phyloP scores from a whole-genome alignment of 2,113 vertebrate genomes.

The Brachyhypopomus gauderio region DNA sequence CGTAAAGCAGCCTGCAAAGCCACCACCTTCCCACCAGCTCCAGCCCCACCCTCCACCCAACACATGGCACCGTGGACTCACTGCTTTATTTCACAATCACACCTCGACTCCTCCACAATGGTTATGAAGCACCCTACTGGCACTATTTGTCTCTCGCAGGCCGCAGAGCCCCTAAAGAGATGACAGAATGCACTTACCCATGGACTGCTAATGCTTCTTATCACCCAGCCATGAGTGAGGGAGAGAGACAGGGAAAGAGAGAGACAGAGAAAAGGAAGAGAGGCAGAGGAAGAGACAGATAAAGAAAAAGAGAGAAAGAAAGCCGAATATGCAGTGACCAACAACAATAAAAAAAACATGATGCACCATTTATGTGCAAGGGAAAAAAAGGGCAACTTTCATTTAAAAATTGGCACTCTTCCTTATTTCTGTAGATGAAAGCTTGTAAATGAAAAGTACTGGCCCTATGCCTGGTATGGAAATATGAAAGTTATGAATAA shows the following conservation, averaged over 20 bases:
- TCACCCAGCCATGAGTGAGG: slow-evolving; percentile 25
- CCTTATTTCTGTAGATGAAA: slow-evolving; percentile 89
- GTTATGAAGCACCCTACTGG: not conserved
- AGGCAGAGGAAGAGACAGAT: not conserved
- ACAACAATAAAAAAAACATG: slow-evolving; percentile 71
- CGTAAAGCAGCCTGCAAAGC: slow-evolving; percentile 62
- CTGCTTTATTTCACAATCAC: slow-evolving; percentile 50
- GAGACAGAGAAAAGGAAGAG: slow-evolving; percentile 1
- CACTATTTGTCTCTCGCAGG: slow-evolving; percentile 47
- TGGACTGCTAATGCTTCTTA: slow-evolving; percentile 42
- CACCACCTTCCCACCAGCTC: slow-evolving; percentile 56
- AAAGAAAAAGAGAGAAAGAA: not conserved
- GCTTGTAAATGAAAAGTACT: slow-evolving; percentile 96
- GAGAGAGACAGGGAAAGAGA: slow-evolving; percentile 24
- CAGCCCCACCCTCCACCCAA: slow-evolving; percentile 29
- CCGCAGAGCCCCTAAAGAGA: slow-evolving; percentile 42
- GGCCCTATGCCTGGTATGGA: slow-evolving; percentile 90
- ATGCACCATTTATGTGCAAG: slow-evolving; percentile 85
- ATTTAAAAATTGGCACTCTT: slow-evolving; percentile 97
- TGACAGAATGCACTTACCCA: slow-evolving; percentile 44
- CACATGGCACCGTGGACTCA: slow-evolving; percentile 31
- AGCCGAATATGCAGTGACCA: slow-evolving; percentile 64
- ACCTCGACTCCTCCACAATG: slow-evolving; percentile 15
- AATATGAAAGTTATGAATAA: slow-evolving; percentile 99
- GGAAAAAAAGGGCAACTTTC: slow-evolving; percentile 92